These are phyloP conservation scores for Pontoporia blainvillei DNA, from an alignment of 2,113 vertebrate species.

Conservation along the genomic window DNA sequence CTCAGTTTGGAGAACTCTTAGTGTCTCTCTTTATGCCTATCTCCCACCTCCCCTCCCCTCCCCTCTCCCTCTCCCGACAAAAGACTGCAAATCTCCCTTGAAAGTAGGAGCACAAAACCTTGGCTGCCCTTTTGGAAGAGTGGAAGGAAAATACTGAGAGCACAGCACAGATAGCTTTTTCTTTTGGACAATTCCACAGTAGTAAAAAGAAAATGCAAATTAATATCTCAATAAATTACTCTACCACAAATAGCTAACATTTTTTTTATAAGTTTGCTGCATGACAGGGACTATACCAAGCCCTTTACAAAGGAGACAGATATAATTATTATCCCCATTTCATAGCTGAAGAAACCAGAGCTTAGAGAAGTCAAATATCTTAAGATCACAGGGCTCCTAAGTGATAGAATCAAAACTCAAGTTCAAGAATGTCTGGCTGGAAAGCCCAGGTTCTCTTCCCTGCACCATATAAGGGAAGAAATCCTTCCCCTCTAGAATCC, in stretches of 20 bases:
- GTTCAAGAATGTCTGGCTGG: background rate
- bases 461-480: background rate
- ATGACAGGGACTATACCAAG: background rate
- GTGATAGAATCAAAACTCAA: background rate
- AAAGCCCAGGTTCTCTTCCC: background rate
- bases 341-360: background rate
- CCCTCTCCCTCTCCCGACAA: background rate
- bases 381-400: background rate
- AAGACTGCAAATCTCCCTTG: background rate
- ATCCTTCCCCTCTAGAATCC: background rate
- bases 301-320: background rate
- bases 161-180: background rate
- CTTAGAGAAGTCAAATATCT: background rate
- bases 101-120: background rate
- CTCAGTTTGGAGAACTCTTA: background rate
- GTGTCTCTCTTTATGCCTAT: background rate
- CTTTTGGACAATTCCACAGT: background rate
- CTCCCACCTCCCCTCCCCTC: background rate
- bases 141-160: background rate
- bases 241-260: background rate
- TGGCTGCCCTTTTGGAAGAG: background rate
- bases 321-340: background rate
- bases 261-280: background rate
- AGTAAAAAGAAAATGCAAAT: background rate
- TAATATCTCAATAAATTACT: background rate